Evolutionary conservation across 1,140 invertebrate species (phyloP), one percentile per base, ranked within the genome.

Genomic region (Rhyzopertha dominica): DNA sequence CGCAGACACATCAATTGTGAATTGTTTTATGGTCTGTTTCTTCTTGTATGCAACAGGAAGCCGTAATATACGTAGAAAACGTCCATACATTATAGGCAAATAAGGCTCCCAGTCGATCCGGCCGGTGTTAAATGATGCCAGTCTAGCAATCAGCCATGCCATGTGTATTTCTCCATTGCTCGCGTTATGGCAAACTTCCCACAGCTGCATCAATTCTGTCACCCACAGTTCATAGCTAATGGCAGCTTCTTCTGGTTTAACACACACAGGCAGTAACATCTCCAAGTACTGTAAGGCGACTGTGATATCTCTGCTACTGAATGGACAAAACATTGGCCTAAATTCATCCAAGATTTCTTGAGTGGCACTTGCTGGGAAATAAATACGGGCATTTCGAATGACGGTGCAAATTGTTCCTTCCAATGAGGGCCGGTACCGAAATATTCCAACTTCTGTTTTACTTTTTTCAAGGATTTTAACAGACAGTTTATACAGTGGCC

Each of bases 321-420:
- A 70, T 42, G 88, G 79, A 69, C 82, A 85, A 54, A 92, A 58
- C 42, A 76, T 71, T 10, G 91, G 90, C 38, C 84, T 72, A 56
- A 89, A 78, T 67, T 90, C 83, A 50, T 87, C 86, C 40, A 96
- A 65, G 57, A 97, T 93, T 71, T 96, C 92, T 67, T 83, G 77
- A 0, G 90, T 94, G 1, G 90, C 80, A 13, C 69, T 66, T 13
- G 77, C 56, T 4, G 81, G 74, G 59, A 92, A 92, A 67, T 89
- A 92, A 24, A 81, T 87, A 61, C 26, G 65, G 60, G 40, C 31
- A 68, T 26, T 70, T 34, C 69, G 70, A 48, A 43, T 36, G 22
- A 46, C 49, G 52, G 37, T 46, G 43, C 41, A 53, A 53, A 73
- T 69, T 16, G 68, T 72, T 14, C 46, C 54, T 58, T 76, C 73